Conservation (phyloP, 2,113 vertebrate species). For the Onychostruthus taczanowskii region DNA sequence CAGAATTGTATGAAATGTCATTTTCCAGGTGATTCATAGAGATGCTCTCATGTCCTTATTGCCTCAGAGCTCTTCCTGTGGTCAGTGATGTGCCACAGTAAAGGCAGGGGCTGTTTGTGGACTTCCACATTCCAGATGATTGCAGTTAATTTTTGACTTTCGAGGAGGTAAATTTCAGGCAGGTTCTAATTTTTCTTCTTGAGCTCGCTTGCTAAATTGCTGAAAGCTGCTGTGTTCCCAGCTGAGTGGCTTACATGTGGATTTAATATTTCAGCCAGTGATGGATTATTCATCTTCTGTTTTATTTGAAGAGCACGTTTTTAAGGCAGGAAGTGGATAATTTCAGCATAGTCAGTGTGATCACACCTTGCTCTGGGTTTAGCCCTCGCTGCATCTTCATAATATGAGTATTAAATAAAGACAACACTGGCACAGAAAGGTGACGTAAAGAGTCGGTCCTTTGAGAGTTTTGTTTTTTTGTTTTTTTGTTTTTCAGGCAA, state of each 20-base stretch:
- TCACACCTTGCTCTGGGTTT: neutral
- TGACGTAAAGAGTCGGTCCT: conserved; percentile 7
- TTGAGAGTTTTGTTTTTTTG: neutral
- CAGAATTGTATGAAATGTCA: neutral
- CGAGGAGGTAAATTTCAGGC: neutral
- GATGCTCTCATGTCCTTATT: neutral
- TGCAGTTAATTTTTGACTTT: neutral
- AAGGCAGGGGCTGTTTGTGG: neutral
- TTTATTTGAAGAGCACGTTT: neutral
- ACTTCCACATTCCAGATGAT: neutral
- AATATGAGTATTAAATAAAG: neutral
- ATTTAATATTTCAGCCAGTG: neutral
- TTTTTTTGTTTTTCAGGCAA: neutral
- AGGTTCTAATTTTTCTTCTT: neutral
- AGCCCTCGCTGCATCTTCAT: neutral
- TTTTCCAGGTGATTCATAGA: neutral
- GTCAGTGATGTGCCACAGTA: neutral
- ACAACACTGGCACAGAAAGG: neutral
- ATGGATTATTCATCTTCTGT: neutral
- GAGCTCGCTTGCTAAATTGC: neutral
- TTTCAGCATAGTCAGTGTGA: neutral
- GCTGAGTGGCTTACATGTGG: neutral
- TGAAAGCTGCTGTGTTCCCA: neutral
- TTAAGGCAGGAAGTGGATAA: neutral
- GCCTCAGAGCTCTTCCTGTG: neutral